Conservation (phyloP, 30 jellyfish, hydroid and myxozoan genomes). For the Pelagia noctiluca region DNA sequence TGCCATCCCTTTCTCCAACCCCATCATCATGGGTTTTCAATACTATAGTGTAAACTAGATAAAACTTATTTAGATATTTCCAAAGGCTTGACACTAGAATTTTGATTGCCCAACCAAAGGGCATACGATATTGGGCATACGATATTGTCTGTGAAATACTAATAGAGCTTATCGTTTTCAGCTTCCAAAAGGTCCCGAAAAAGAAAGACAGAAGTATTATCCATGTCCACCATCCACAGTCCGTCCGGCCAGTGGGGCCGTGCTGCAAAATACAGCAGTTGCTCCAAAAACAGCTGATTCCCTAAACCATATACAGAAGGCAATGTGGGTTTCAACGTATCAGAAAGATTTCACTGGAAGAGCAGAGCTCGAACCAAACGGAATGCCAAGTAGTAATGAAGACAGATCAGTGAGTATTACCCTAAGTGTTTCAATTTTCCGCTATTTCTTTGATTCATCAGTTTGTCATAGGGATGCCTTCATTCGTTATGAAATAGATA, state of each 20-base stretch:
- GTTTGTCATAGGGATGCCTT: too few species aligned
- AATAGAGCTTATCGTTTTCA: neutral
- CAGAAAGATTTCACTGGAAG: constrained; percentile 47
- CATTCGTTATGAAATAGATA: too few species aligned
- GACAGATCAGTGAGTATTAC: neutral
- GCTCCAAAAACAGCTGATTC: constrained; percentile 70
- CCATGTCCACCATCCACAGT: constrained; percentile 81
- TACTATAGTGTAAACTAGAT: too few species aligned
- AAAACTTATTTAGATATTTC: too few species aligned
- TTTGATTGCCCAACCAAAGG: too few species aligned
- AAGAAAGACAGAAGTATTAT: constrained; percentile 65
- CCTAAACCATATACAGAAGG: constrained; percentile 38
- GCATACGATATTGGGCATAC: too few species aligned
- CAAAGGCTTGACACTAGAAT: too few species aligned
- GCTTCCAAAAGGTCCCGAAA: constrained; percentile 80
- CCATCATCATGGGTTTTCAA: too few species aligned
- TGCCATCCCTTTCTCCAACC: too few species aligned
- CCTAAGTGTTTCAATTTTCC: neutral
- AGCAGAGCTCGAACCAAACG: constrained; percentile 9
- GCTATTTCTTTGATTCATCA: too few species aligned
- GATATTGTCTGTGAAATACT: too few species aligned
- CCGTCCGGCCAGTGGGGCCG: constrained; percentile 72
- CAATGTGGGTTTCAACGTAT: constrained; percentile 75
- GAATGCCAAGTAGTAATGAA: neutral
- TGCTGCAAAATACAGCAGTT: constrained; percentile 50